Evolutionary conservation across 2,113 vertebrate genomes (phyloP).

Genomic region (Phalacrocorax pelagicus): DNA sequence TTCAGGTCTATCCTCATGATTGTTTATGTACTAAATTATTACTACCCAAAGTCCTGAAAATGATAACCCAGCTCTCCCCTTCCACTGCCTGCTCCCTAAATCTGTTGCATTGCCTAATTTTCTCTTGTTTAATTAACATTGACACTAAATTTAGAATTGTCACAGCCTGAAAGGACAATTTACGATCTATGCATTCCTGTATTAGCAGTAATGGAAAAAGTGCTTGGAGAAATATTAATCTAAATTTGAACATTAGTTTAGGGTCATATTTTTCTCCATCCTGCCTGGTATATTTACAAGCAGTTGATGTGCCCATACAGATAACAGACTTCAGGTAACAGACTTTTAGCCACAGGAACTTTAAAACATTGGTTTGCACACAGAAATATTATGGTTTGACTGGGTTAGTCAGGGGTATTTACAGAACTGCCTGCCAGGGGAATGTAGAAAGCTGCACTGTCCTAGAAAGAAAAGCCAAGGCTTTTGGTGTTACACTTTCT

Average conservation of each 20-base stretch:
- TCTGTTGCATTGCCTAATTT: slow-evolving; percentile 34
- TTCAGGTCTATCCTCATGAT: background rate
- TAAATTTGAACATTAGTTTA: slow-evolving; percentile 49
- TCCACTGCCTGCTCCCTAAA: background rate
- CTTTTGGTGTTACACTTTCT: background rate
- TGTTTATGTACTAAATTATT: background rate
- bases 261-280: slow-evolving; percentile 27
- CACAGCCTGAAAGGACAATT: slow-evolving; percentile 50
- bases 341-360: background rate
- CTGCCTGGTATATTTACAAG: background rate
- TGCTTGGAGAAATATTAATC: slow-evolving; percentile 51
- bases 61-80: background rate
- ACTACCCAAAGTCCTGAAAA: background rate
- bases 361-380: background rate
- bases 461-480: background rate
- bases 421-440: background rate
- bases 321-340: background rate
- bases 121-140: slow-evolving; percentile 37
- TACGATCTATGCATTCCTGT: slow-evolving; percentile 24
- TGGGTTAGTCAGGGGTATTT: background rate
- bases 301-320: background rate
- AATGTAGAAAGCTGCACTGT: background rate
- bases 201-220: slow-evolving; percentile 53
- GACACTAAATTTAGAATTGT: slow-evolving; percentile 55
- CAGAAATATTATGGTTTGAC: background rate